Percentiles rank a stretch among this genome's conserved stretches.
Evolutionary conservation across 1,140 invertebrate species (phyloP).

Genomic region (Phortica variegata): DNA sequence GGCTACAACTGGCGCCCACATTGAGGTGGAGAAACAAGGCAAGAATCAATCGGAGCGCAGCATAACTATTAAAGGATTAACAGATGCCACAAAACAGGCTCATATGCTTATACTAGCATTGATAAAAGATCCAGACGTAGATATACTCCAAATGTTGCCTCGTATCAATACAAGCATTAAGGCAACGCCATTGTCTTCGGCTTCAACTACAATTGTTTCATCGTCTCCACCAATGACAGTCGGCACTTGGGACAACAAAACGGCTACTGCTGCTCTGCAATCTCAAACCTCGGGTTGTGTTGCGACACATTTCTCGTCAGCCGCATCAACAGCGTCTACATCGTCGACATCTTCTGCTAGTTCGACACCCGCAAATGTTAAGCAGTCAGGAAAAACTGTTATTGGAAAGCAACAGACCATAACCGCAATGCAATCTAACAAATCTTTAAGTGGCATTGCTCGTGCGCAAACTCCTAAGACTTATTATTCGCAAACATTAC

Average conservation of each 20-base stretch:
- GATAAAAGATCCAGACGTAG: slow-evolving; percentile 91
- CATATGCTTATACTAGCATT: slow-evolving; percentile 81
- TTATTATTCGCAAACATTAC: too few relatives aligned
- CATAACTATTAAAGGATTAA: slow-evolving; percentile 93
- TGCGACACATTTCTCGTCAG: slow-evolving; percentile 31
- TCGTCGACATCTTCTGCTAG: slow-evolving; percentile 43
- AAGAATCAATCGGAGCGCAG: slow-evolving; percentile 91
- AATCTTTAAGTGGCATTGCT: not conserved
- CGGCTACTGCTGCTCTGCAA: slow-evolving; percentile 22
- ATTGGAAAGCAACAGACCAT: not conserved
- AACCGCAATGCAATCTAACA: slow-evolving; percentile 24
- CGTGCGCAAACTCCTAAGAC: slow-evolving; percentile 55
- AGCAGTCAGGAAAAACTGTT: not conserved
- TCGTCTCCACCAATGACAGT: slow-evolving; percentile 30
- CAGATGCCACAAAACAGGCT: slow-evolving; percentile 87
- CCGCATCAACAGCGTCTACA: slow-evolving; percentile 41
- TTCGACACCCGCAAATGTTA: slow-evolving; percentile 17
- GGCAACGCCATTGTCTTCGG: slow-evolving; percentile 13
- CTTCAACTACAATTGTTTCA: slow-evolving; percentile 48
- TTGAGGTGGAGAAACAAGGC: slow-evolving; percentile 96
- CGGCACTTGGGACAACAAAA: slow-evolving; percentile 53
- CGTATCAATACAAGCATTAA: slow-evolving; percentile 63
- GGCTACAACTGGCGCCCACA: slow-evolving; percentile 90
- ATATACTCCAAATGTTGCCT: slow-evolving; percentile 81
- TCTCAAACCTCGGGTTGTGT: slow-evolving; percentile 11